Base-by-base conservation (phyloP, 1,140 invertebrate species). In the Cydia fagiglandana region DNA sequence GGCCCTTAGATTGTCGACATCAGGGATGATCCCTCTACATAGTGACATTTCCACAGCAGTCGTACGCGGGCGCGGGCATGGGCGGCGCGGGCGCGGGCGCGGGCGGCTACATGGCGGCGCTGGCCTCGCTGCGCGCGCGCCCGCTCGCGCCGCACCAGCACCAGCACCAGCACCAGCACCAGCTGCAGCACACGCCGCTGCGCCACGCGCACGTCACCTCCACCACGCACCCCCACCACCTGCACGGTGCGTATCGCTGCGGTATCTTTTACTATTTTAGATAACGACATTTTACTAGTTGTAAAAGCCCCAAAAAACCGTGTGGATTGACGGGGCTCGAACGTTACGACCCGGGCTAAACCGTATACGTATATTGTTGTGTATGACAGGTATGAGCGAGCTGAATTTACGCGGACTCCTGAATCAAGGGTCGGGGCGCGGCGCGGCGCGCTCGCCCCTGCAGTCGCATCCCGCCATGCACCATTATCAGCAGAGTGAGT, bases 331-430 rank as follows among this genome's bases (percentile, higher is more conserved):
- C 34, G 34, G 34, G 34, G 34, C 34, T 34, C 34, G 0, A 34
- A 6, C 2, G 6, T 34, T 34, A 6, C 34, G 3, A 34, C 4
- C 0, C 5, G 34, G 30, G 30, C 30, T 30, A 30, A 30, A 4
- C 30, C 30, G 6, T 34, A 34, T 34, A n/a, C n/a, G 2, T 24
- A 24, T 24, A 24, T 24, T 24, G 24, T 24, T 24, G 24, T 34
- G 34, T 34, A 4, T 34, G 34, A 34, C 81, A 91, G 90, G 90
- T 13, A 88, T 88, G 86, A 89, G 77, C 83, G 92, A 93, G 78
- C 83, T 93, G 85, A 93, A 93, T 81, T 88, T 93, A 74, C 89
- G 91, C 56, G 92, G 92, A 15, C 83, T 93, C 80, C 84, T 93
- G 56, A 92, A 89, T 82, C 88, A 88, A 61, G 83, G 83, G 66